These are phyloP conservation scores for Nycteola revayana DNA, from an alignment of 2,888 invertebrate species.

Conservation along the genomic window DNA sequence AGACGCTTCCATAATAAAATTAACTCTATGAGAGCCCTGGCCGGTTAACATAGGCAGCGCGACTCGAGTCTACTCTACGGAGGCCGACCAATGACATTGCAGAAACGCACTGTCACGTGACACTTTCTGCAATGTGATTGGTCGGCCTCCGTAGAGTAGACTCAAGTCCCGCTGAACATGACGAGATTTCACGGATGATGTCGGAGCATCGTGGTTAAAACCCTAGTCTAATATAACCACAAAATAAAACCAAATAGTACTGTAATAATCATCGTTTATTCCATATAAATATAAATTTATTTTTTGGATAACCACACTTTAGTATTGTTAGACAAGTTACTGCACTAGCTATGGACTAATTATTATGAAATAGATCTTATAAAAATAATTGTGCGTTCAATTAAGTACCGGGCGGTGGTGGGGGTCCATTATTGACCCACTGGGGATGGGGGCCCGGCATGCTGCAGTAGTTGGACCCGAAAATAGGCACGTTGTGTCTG, in stretches of 20 bases:
- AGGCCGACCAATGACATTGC: no score
- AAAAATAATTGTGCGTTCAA: constrained; percentile 25
- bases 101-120: no score
- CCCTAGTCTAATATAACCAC: no score
- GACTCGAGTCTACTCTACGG: no score
- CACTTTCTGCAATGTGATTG: no score
- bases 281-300: constrained; percentile 73
- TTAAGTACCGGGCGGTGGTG: constrained; percentile 72
- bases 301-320: constrained; percentile 78
- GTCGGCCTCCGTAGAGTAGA: no score
- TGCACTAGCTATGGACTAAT: constrained; percentile 47
- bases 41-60: no score
- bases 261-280: constrained; percentile 61
- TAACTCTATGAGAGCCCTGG: no score
- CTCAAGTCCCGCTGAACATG: no score
- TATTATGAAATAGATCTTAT: constrained; percentile 40
- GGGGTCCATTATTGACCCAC: constrained; percentile 57
- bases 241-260: constrained; percentile 31
- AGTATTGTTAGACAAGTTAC: constrained; percentile 61
- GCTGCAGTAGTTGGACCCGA: constrained; percentile 50
- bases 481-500: constrained; percentile 46
- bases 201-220: no score
- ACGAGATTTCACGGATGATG: no score
- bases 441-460: constrained; percentile 48
- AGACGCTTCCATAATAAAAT: no score